Conservation (phyloP, 2,888 invertebrate genomes). For the Ophion ellenae region DNA sequence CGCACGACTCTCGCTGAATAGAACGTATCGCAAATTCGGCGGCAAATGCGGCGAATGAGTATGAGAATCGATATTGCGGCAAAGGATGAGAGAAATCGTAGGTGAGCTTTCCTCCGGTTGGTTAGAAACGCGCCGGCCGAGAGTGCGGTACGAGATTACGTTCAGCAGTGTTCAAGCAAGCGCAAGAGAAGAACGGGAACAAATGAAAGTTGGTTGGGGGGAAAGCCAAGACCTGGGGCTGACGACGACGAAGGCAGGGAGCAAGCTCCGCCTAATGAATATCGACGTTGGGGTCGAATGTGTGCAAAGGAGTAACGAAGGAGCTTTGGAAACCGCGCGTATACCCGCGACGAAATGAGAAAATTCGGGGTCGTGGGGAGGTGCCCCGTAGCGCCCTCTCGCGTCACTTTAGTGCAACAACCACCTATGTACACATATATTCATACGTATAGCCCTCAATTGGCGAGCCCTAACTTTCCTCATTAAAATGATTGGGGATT, state of each 20-base stretch:
- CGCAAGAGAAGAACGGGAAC: conserved; percentile 61
- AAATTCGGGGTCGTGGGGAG: conserved; percentile 10
- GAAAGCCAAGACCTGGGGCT: background rate
- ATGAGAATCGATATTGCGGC: conserved; percentile 12
- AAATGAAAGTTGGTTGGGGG: conserved; percentile 26
- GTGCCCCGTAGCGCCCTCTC: background rate
- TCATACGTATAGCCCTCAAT: conserved; percentile 39
- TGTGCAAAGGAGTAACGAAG: conserved; percentile 23
- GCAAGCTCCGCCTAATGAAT: conserved; percentile 68
- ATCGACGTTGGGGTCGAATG: conserved; percentile 59
- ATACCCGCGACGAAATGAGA: conserved; percentile 12
- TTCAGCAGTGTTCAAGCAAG: conserved; percentile 44
- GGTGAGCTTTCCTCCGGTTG: background rate
- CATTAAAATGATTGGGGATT: conserved; percentile 70
- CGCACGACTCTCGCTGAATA: background rate
- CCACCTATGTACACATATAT: background rate
- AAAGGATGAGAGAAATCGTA: conserved; percentile 8
- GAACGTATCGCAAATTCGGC: background rate
- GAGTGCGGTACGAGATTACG: conserved; percentile 15
- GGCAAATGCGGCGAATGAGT: background rate
- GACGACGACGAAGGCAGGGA: background rate
- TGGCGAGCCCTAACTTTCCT: conserved; percentile 68
- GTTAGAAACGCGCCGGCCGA: conserved; percentile 5
- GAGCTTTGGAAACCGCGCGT: conserved; percentile 28
- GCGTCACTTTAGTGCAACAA: conserved; percentile 20